These are phyloP conservation scores for Typhlichthys subterraneus DNA, from an alignment of 2,797 vertebrate genomes.

Conservation along the genomic window DNA sequence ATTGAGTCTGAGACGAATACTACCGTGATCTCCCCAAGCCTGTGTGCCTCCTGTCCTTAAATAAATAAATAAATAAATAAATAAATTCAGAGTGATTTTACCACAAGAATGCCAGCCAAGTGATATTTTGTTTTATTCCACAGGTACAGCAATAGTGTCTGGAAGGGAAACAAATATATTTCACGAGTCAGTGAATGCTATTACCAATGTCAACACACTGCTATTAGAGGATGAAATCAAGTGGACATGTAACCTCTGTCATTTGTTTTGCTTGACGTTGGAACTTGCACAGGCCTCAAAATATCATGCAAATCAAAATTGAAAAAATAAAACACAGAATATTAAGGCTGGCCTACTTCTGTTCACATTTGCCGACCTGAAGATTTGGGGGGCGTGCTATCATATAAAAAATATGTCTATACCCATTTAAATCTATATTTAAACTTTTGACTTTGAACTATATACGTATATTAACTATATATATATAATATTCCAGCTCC, in stretches of 20 bases:
- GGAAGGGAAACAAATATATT: conserved; percentile 59
- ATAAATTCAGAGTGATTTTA: conserved; percentile 38
- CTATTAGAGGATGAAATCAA: conserved; percentile 39
- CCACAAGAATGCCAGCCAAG: conserved; percentile 39
- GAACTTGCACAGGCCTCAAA: conserved; percentile 28
- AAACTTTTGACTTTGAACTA: too few relatives aligned
- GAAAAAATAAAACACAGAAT: conserved; percentile 35
- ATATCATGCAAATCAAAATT: conserved; percentile 49
- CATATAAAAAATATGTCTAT: too few relatives aligned
- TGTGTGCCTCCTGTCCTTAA: conserved; percentile 54
- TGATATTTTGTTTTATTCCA: conserved; percentile 60
- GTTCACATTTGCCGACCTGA: too few relatives aligned
- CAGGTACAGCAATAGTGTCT: conserved; percentile 48
- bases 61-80: not conserved
- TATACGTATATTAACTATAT: too few relatives aligned
- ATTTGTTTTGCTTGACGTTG: conserved; percentile 5
- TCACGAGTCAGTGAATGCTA: conserved; percentile 64
- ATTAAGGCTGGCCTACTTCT: too few relatives aligned
- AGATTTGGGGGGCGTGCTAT: too few relatives aligned
- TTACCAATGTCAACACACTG: conserved; percentile 57
- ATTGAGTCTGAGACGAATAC: conserved; percentile 69
- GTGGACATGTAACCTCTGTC: conserved; percentile 38
- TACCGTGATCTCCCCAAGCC: conserved; percentile 49
- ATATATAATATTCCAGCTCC: too few relatives aligned
- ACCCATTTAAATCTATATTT: too few relatives aligned